Evolutionary conservation across 1,140 invertebrate genomes (phyloP), one percentile per base, ranked within the genome.

Genomic region (Contarinia nasturtii): DNA sequence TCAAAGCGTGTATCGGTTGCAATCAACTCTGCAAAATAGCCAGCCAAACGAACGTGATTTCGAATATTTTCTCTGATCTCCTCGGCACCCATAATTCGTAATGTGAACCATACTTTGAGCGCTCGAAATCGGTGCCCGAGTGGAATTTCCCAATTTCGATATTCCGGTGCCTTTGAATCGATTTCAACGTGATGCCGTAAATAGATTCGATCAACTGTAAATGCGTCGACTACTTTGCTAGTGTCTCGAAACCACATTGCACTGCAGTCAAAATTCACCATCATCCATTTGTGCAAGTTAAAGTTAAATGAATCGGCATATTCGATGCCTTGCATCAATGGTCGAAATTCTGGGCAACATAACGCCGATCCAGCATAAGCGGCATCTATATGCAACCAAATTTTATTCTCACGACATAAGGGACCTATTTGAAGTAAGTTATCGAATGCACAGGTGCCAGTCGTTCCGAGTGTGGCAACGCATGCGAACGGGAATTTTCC

Each of bases 111-210:
- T 2, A 97, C 63, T 64, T 98, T 98, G 7, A 98, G 64, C 0
- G 93, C 77, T 18, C 91, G 74, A 57, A 97, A 96, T 53, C 90
- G 69, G 45, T 92, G 70, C 5, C 90, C 89, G 34, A 96, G 63
- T 11, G 90, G 77, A 55, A 97, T 91, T 67, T 94, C 89, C 86
- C 90, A 94, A 58, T 97, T 84, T 73, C 95, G 61, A 55, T 89
- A 94, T 58, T 95, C 89, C 0, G 89, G 88, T 7, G 82, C 77
- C 43, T 74, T 67, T 56, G 75, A 63, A 36, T 80, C 79, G 53
- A 79, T 74, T 44, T 75, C 55, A 54, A 76, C 72, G 58, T 79
- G 60, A 56, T 85, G 77, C 53, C 77, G 73, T 47, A 94, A 63
- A 57, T 97, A 98, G 21, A 95, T 77, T 49, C 92, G 77, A 54